phyloP scores from a whole-genome alignment of 2,113 vertebrate species.

The mouse (Mus musculus) region DNA sequence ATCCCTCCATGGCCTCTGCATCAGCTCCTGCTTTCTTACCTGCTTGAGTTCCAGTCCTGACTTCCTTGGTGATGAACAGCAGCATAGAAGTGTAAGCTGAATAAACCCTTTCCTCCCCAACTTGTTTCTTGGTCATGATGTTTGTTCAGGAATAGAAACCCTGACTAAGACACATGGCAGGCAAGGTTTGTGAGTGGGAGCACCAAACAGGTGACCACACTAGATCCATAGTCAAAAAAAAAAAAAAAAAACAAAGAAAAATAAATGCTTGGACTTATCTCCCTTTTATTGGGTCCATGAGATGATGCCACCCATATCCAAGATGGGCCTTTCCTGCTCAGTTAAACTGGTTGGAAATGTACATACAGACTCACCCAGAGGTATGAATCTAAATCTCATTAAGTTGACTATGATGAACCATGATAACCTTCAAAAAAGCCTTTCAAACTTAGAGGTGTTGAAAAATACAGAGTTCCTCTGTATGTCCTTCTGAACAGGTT shows the following conservation, averaged over 20 bases:
- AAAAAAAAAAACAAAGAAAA: too few species aligned
- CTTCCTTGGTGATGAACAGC: too few species aligned
- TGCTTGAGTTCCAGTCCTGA: too few species aligned
- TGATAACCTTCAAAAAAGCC: not conserved
- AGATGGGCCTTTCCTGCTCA: not conserved
- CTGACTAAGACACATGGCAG: too few species aligned
- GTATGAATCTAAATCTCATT: not conserved
- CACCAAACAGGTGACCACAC: too few species aligned
- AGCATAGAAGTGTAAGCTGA: too few species aligned
- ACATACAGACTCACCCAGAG: not conserved
- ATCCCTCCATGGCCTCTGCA: too few species aligned
- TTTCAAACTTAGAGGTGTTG: conserved; percentile 42
- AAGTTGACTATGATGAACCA: not conserved
- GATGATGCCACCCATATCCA: not conserved
- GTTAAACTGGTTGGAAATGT: not conserved
- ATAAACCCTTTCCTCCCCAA: too few species aligned
- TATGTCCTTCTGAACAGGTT: not conserved
- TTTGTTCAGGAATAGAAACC: too few species aligned
- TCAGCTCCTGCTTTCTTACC: too few species aligned
- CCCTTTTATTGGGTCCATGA: not conserved
- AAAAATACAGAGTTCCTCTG: not conserved
- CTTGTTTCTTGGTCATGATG: too few species aligned
- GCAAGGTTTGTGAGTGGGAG: not conserved
- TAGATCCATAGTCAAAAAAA: too few species aligned
- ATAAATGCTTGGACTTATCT: not conserved